Base-by-base conservation (phyloP, 1,140 invertebrate genomes). In the Bicyclus anynana region DNA sequence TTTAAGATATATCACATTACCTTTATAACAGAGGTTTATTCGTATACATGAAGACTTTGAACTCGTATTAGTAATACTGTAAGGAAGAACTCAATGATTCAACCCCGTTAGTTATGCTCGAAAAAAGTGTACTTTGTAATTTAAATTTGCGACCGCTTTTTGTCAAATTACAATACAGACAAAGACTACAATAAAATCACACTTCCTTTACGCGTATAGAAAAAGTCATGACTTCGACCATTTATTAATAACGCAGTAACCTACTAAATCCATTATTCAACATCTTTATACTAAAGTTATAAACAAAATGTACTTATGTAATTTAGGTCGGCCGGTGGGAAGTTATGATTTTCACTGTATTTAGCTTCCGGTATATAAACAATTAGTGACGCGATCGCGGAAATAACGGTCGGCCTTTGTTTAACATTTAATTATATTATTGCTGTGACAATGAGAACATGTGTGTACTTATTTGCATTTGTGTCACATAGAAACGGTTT, bases 381-480 rank as follows among this genome's bases (percentile, higher is more conserved):
- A 57, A 57, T 33, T 57, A 57, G 16, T 29, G 47, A 35, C 55
- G 48, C 33, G 44, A 52, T 18, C 49, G 51, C 77, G 80, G 80
- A 72, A 69, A 65, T 57, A 50, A 62, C 60, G 60, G 63, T 61
- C 46, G 59, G 55, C 66, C 64, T 74, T 80, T 80, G 77, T 83
- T 77, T 67, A 52, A 49, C 13, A 46, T 61, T 54, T 66, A 70
- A 72, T 77, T 77, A 64, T 20, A 44, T 20, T 33, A 64, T 55
- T 48, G 38, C 29, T 38, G 48, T 49, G 49, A 62, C 48, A 64
- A 58, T 62, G 50, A 49, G 44, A 29, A 50, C 38, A 40, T 38
- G 47, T 44, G 27, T 38, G 20, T 49, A 18, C 37, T 56, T 40
- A 51, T 57, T 44, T 57, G 55, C 21, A 50, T 46, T 44, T 10